These are phyloP conservation scores for Alviniconcha strummeri DNA, from an alignment of 2,888 invertebrate species.

Conservation along the genomic window DNA sequence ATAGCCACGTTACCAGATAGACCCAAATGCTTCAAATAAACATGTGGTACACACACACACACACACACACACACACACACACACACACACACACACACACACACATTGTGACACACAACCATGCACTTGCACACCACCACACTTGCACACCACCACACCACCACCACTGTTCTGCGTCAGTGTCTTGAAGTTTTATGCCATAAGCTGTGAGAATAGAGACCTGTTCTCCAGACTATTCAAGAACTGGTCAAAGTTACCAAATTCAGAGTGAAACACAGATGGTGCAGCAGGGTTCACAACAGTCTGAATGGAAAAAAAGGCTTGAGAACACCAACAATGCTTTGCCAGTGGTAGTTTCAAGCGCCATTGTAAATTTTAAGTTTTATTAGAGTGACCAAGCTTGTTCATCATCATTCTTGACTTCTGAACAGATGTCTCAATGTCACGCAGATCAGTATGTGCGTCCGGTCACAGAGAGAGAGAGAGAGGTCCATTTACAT, in stretches of 20 bases:
- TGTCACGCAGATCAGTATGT: too few species aligned
- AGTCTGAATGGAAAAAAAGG: too few species aligned
- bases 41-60: neutral
- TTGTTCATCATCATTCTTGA: too few species aligned
- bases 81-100: neutral
- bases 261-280: too few species aligned
- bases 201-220: neutral
- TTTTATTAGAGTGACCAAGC: too few species aligned
- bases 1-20: neutral
- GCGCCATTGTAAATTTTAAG: too few species aligned
- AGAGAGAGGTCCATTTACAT: too few species aligned
- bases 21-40: neutral
- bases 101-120: neutral
- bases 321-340: too few species aligned
- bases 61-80: constrained; percentile 8
- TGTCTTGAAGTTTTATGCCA: neutral
- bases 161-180: neutral
- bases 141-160: neutral
- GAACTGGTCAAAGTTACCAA: neutral
- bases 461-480: too few species aligned
- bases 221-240: neutral
- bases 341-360: too few species aligned
- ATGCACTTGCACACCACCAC: neutral
- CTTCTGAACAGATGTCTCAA: too few species aligned
- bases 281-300: too few species aligned